phyloP scores from a whole-genome alignment of 2,888 invertebrate genomes.

The Suillia variegata region DNA sequence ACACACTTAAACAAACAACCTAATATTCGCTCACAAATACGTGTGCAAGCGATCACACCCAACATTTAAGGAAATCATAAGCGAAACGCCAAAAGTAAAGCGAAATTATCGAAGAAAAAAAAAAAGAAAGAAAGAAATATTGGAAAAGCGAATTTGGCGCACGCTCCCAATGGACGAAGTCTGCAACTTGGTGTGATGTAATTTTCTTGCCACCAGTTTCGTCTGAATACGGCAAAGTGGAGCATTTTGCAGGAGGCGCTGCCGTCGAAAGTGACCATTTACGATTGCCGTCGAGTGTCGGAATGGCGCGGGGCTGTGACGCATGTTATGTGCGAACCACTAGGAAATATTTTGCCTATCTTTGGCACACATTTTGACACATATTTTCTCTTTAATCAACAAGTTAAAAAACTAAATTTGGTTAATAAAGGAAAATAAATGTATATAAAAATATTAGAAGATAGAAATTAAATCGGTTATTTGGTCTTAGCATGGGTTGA shows the following conservation, averaged over 20 bases:
- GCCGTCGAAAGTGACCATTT: not conserved
- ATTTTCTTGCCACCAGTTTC: not conserved
- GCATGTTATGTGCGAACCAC: constrained; percentile 46
- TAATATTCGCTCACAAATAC: not conserved
- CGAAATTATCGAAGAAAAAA: constrained; percentile 3
- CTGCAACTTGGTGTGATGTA: not conserved
- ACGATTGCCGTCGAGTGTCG: not conserved
- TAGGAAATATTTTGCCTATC: constrained; percentile 36
- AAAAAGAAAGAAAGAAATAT: constrained; percentile 30
- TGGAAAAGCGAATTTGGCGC: too few relatives aligned
- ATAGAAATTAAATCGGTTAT: too few relatives aligned
- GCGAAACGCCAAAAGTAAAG: constrained; percentile 26
- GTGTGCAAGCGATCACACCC: constrained; percentile 14
- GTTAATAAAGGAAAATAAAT: not conserved
- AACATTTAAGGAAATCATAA: constrained; percentile 45
- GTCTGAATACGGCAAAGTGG: too few relatives aligned
- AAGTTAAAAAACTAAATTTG: too few relatives aligned
- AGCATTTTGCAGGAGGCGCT: not conserved
- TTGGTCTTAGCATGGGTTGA: too few relatives aligned
- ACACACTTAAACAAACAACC: constrained; percentile 30
- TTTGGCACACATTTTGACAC: too few relatives aligned
- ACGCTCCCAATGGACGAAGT: not conserved
- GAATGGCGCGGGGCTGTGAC: constrained; percentile 5
- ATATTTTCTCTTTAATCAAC: too few relatives aligned
- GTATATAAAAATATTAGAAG: too few relatives aligned